phyloP scores from a whole-genome alignment of 2,888 invertebrate species.

The Dasysyrphus albostriatus region DNA sequence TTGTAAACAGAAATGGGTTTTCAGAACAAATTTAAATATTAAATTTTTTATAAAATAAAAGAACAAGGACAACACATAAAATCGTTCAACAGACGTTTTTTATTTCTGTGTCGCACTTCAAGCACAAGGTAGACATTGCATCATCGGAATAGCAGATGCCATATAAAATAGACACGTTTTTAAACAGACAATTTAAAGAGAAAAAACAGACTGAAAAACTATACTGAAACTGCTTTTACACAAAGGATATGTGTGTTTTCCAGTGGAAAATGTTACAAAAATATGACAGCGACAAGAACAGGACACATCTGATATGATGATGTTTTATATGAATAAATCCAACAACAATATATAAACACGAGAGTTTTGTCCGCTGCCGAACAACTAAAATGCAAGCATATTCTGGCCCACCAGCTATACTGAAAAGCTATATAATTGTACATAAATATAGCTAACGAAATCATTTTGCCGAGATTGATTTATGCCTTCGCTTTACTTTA shows the following conservation, averaged over 20 bases:
- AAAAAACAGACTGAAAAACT: neutral
- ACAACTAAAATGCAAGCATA: conserved; percentile 43
- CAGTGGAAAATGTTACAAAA: conserved; percentile 63
- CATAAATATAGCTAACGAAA: conserved; percentile 18
- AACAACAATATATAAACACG: conserved; percentile 59
- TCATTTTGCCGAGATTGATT: conserved; percentile 67
- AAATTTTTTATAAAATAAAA: conserved; percentile 30
- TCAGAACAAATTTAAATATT: conserved; percentile 58
- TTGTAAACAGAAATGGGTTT: conserved; percentile 5
- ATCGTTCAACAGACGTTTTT: conserved; percentile 31
- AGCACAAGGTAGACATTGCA: conserved; percentile 37
- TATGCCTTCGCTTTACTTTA: conserved; percentile 59
- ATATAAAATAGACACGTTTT: conserved; percentile 34
- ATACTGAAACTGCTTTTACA: conserved; percentile 19
- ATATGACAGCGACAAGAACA: conserved; percentile 62
- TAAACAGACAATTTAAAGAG: conserved; percentile 50
- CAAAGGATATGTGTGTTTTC: conserved; percentile 45
- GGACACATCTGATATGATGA: conserved; percentile 68
- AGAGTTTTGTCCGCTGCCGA: neutral
- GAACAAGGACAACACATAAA: conserved; percentile 37
- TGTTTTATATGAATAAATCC: conserved; percentile 73
- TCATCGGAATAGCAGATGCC: conserved; percentile 47
- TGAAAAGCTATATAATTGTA: neutral
- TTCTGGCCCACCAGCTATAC: neutral
- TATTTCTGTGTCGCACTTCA: conserved; percentile 27